Evolutionary conservation across 1,140 invertebrate species (phyloP).

Genomic region (Drosophila quadrilineata): DNA sequence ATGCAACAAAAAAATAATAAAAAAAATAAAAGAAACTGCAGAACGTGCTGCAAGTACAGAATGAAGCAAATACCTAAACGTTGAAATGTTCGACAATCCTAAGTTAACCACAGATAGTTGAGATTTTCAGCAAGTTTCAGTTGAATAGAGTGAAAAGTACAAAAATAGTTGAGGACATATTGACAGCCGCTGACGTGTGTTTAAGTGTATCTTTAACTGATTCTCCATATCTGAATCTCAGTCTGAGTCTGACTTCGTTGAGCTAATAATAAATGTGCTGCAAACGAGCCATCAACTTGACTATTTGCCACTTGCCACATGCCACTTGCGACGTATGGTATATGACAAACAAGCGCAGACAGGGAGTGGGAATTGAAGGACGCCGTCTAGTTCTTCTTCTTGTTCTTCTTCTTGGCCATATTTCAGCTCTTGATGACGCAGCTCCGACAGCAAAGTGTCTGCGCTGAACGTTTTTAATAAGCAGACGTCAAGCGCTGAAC

Average conservation of each 20-base stretch:
- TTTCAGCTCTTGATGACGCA: conserved; percentile 46
- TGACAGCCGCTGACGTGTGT: conserved; percentile 4
- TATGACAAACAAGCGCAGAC: conserved; percentile 30
- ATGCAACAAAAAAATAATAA: conserved; percentile 47
- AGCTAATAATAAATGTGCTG: conserved; percentile 32
- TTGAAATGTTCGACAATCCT: conserved; percentile 12
- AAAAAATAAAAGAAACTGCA: too few species aligned
- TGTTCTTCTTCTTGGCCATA: conserved; percentile 42
- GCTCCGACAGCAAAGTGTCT: conserved; percentile 38
- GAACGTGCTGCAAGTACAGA: conserved; percentile 18
- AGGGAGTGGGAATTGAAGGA: too few species aligned
- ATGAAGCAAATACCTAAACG: background rate
- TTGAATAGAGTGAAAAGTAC: too few species aligned
- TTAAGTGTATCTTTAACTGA: background rate
- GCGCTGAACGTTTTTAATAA: conserved; percentile 59
- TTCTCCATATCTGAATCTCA: background rate
- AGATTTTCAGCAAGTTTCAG: background rate
- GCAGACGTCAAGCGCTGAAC: conserved; percentile 46
- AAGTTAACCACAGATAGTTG: conserved; percentile 14
- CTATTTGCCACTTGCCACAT: conserved; percentile 21
- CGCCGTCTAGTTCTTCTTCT: too few species aligned
- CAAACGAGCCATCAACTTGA: conserved; percentile 23
- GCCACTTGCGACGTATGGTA: conserved; percentile 26
- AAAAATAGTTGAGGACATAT: conserved; percentile 5
- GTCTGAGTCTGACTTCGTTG: background rate